Percentiles rank a stretch among this genome's conserved stretches.
These are phyloP conservation scores for Erebia ligea DNA, from an alignment of 2,888 invertebrate species.

Conservation along the genomic window DNA sequence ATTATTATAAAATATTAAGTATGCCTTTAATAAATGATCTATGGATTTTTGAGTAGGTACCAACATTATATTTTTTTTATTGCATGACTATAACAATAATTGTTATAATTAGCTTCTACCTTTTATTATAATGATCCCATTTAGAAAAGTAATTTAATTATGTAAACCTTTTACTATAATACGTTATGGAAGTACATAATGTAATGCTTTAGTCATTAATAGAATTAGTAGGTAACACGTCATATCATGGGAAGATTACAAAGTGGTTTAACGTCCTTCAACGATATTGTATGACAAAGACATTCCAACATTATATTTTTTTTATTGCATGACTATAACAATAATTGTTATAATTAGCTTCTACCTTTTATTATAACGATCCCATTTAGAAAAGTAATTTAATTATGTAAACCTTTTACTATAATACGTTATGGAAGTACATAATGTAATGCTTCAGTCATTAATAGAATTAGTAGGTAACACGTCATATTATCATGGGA, in stretches of 20 bases:
- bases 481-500: background rate
- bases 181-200: background rate
- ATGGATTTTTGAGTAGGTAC: background rate
- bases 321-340: background rate
- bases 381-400: no score
- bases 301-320: background rate
- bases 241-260: background rate
- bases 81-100: background rate
- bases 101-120: no score
- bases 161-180: background rate
- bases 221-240: background rate
- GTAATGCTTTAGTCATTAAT: background rate
- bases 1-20: no score
- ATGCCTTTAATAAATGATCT: no score
- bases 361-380: no score
- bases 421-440: background rate
- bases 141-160: no score
- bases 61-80: background rate
- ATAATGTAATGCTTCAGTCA: background rate
- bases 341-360: no score
- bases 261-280: background rate
- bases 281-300: slow-evolving; percentile 17
- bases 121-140: no score
- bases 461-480: background rate
- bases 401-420: background rate